Evolutionary conservation across 2,797 vertebrate species (phyloP).

Genomic region (Capromys pilorides): DNA sequence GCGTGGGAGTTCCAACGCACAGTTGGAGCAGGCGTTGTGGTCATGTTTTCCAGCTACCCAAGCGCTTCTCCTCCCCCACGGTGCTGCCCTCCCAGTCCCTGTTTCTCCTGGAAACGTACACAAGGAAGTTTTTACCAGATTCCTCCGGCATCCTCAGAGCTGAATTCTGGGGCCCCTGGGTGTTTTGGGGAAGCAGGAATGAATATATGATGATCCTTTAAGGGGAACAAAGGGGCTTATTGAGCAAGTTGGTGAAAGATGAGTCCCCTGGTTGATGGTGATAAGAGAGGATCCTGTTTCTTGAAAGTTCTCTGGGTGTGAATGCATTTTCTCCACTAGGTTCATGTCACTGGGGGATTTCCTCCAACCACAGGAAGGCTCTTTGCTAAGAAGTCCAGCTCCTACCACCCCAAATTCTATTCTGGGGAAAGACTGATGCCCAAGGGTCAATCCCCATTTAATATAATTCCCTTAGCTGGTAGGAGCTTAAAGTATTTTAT

Average conservation of each 20-base stretch:
- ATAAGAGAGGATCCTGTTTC: slow-evolving; percentile 79
- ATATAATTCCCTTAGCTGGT: slow-evolving; percentile 22
- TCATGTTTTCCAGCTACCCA: not conserved
- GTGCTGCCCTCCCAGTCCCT: not conserved
- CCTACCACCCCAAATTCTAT: not conserved
- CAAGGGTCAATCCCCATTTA: not conserved
- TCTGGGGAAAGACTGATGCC: slow-evolving; percentile 11
- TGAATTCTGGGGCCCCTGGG: slow-evolving; percentile 48
- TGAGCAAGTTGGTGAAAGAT: slow-evolving; percentile 74
- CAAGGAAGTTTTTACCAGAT: not conserved
- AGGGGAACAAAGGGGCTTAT: slow-evolving; percentile 77
- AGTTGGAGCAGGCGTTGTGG: not conserved
- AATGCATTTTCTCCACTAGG: slow-evolving; percentile 69
- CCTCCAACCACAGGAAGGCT: slow-evolving; percentile 8
- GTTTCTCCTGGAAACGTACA: not conserved
- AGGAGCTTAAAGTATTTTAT: slow-evolving; percentile 31
- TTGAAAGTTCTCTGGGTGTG: slow-evolving; percentile 75
- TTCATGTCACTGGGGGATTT: slow-evolving; percentile 64
- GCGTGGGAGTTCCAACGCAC: not conserved
- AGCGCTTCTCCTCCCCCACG: not conserved
- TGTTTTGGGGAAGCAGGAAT: slow-evolving; percentile 44
- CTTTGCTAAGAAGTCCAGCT: slow-evolving; percentile 55
- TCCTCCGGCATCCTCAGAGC: not conserved
- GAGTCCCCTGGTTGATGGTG: slow-evolving; percentile 67
- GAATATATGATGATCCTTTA: slow-evolving; percentile 69